phyloP scores from a whole-genome alignment of 2,113 vertebrate genomes.

The Crotalus tigris region DNA sequence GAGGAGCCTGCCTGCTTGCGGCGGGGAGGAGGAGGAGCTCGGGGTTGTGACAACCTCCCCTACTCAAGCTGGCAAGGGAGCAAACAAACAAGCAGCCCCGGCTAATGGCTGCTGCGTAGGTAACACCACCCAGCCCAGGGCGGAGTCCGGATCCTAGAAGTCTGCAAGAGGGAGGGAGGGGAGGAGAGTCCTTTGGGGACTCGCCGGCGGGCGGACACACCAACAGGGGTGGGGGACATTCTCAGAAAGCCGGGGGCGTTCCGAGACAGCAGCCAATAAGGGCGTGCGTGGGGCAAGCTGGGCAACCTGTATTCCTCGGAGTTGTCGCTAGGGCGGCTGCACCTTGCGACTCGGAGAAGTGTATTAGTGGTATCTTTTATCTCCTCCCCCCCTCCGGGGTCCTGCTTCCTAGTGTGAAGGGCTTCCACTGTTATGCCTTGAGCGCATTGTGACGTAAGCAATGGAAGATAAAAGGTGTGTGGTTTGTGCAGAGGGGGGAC shows the following conservation, averaged over 20 bases:
- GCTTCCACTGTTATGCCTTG: neutral
- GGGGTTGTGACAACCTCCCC: neutral
- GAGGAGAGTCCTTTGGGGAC: neutral
- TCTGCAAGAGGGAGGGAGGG: no score
- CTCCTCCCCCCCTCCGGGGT: neutral
- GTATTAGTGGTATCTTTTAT: neutral
- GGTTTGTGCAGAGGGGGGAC: neutral
- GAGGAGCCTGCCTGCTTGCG: no score
- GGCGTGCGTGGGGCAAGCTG: neutral
- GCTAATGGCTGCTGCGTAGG: neutral
- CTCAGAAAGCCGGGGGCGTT: neutral
- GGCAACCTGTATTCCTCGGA: neutral
- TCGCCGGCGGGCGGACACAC: no score
- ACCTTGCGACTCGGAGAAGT: neutral
- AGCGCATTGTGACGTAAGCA: neutral
- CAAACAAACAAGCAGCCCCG: neutral
- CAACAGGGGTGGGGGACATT: neutral
- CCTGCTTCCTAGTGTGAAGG: neutral
- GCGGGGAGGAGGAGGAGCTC: neutral
- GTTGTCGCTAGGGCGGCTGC: neutral
- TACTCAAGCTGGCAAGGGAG: neutral
- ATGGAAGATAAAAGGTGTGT: neutral
- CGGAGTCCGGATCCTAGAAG: neutral
- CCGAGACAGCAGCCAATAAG: neutral
- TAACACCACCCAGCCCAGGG: neutral